Base-by-base conservation (phyloP, 2,113 vertebrate genomes). In the Periophthalmus modestus region DNA sequence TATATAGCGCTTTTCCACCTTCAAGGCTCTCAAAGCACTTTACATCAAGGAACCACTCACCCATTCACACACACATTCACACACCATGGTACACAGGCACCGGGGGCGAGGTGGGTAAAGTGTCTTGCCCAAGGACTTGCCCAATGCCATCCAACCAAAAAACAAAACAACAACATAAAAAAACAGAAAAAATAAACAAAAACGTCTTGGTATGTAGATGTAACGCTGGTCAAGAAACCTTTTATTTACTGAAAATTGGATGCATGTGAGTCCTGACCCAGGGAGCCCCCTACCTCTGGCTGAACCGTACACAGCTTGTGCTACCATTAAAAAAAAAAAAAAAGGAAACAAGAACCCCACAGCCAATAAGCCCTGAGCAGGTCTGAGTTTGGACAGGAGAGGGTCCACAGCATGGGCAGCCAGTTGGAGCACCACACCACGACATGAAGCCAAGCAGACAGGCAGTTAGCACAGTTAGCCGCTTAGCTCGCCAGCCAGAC, bases 241-340 rank as follows among this genome's bases (percentile, higher is more conserved):
- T 47, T 36, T 19, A 72, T 19, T 57, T 19, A 55, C 23, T 67
- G 69, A 7, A 14, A 21, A 23, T 70, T 77, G 43, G 59, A 54
- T 34, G 43, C 21, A 13, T 69, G 59, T 62, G 61, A 72, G 69
- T 0, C 62, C 46, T 70, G 68, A 85, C 61, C 73, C 43, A 52
- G 80, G 66, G 69, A 73, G 63, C 36, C 75, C 62, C 19, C 76
- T 28, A 85, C 82, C 87, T 74, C 83, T 88, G 87, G 86, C 82
- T 87, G 83, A 88, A 88, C 80, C 66, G 70, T 28, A 2, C 57
- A 63, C 70, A 72, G 79, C 71, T 81, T 72, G 80, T 69, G 80
- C 79, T 79, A 79, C 69, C 79, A 62, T 74, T 87, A 28, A 28
- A 28, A 28, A n/a, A n/a, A 75, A 87, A 82, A 62, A 34, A 33